Percentiles rank a stretch among this genome's conserved stretches.
Evolutionary conservation across 2,888 invertebrate genomes (phyloP).

Genomic region (Phymatocera aterrima): DNA sequence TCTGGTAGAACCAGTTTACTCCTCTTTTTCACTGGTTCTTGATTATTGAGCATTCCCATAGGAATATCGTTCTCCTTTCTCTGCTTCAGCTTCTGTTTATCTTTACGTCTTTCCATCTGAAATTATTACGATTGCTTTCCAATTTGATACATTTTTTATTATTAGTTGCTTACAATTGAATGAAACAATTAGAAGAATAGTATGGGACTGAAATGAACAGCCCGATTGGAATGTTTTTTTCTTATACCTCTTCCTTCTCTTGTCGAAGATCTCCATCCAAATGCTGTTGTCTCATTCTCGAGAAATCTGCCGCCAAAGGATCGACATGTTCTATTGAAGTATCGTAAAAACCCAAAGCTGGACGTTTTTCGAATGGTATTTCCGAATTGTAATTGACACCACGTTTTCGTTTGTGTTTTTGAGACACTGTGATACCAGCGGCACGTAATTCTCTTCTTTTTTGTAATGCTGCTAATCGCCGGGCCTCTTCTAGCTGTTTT

Average conservation of each 20-base stretch:
- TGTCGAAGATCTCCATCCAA: conserved; percentile 93
- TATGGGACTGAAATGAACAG: too few relatives aligned
- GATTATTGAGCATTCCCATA: conserved; percentile 89
- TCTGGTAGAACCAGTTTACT: conserved; percentile 97
- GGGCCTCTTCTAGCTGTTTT: conserved; percentile 98
- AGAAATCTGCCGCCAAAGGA: conserved; percentile 93
- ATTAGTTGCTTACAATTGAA: not conserved
- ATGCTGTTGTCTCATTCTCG: conserved; percentile 92
- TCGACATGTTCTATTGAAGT: conserved; percentile 93
- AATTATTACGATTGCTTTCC: conserved; percentile 53
- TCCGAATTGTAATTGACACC: conserved; percentile 98
- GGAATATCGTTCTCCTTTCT: conserved; percentile 98
- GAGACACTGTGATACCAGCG: conserved; percentile 89
- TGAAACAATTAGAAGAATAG: not conserved
- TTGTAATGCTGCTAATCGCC: conserved; percentile 96
- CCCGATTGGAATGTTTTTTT: too few relatives aligned
- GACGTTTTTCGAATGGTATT: conserved; percentile 97
- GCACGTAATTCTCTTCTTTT: conserved; percentile 98
- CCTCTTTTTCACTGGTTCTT: conserved; percentile 93
- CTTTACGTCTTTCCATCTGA: conserved; percentile 92
- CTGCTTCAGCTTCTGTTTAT: conserved; percentile 96
- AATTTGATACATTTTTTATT: not conserved
- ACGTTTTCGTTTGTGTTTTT: conserved; percentile 88
- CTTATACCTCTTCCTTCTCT: conserved; percentile 91
- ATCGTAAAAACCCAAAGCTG: conserved; percentile 96